Conservation (phyloP, 2,888 invertebrate genomes). For the Hyposoter dolosus region DNA sequence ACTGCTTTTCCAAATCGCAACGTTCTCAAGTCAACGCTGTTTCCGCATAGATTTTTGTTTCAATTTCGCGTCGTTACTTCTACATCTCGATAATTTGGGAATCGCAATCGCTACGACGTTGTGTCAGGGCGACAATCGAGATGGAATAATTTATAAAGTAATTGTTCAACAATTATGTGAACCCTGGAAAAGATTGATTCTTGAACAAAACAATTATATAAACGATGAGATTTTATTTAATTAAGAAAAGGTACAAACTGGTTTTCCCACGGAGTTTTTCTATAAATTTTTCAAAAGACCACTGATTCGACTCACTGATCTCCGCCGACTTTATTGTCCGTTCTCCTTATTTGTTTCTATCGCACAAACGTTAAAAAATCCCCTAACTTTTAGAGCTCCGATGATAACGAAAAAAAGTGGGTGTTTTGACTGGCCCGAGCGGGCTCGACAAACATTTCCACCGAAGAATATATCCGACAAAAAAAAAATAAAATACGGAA, state of each 20-base stretch:
- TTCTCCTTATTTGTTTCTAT: slow-evolving; percentile 45
- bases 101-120: no score
- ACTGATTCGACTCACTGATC: slow-evolving; percentile 51
- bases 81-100: no score
- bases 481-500: slow-evolving; percentile 45
- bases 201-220: neutral
- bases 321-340: slow-evolving; percentile 57
- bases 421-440: slow-evolving; percentile 34
- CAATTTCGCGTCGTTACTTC: no score
- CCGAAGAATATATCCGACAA: slow-evolving; percentile 18
- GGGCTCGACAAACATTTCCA: slow-evolving; percentile 51
- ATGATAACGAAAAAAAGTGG: slow-evolving; percentile 60
- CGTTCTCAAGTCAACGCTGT: no score
- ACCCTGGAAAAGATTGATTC: no score
- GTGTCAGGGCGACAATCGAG: no score
- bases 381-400: slow-evolving; percentile 56
- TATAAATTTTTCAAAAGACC: neutral
- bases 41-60: no score
- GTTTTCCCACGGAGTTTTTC: neutral
- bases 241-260: neutral
- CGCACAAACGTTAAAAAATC: slow-evolving; percentile 57
- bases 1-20: no score
- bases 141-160: no score
- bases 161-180: no score
- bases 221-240: neutral